Evolutionary conservation across 2,888 invertebrate species (phyloP).

Genomic region (Dendrolimus houi): DNA sequence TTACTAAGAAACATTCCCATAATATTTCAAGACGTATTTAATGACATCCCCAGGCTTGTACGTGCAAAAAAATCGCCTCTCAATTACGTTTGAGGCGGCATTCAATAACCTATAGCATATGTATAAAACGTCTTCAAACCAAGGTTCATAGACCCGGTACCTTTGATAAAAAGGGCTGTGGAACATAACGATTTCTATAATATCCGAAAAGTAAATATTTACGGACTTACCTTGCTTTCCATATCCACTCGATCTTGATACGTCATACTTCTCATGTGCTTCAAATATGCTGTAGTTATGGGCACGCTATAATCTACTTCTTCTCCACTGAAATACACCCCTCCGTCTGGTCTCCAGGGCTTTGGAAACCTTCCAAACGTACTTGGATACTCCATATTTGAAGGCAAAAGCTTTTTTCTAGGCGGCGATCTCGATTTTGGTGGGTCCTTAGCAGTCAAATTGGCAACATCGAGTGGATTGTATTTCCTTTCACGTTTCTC

Average conservation of each 20-base stretch:
- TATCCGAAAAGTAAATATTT: slow-evolving; percentile 10
- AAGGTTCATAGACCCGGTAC: too few species aligned
- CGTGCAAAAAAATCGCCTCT: too few species aligned
- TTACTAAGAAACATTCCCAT: too few species aligned
- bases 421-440: slow-evolving; percentile 68
- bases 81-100: too few species aligned
- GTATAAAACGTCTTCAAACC: too few species aligned
- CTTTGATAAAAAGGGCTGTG: too few species aligned
- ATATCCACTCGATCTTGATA: slow-evolving; percentile 50
- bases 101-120: too few species aligned
- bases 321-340: slow-evolving; percentile 55
- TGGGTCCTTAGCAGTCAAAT: slow-evolving; percentile 78
- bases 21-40: too few species aligned
- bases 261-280: slow-evolving; percentile 85
- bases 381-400: slow-evolving; percentile 44
- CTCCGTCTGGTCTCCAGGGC: slow-evolving; percentile 77
- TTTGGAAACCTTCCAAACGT: slow-evolving; percentile 70
- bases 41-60: too few species aligned
- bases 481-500: slow-evolving; percentile 69
- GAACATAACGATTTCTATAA: neutral
- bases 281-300: slow-evolving; percentile 92
- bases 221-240: slow-evolving; percentile 53
- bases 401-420: slow-evolving; percentile 64
- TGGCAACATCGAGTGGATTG: slow-evolving; percentile 79
- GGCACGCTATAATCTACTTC: slow-evolving; percentile 90